These are phyloP conservation scores for Eupithecia vulgata DNA, from an alignment of 2,888 invertebrate genomes.

Conservation along the genomic window DNA sequence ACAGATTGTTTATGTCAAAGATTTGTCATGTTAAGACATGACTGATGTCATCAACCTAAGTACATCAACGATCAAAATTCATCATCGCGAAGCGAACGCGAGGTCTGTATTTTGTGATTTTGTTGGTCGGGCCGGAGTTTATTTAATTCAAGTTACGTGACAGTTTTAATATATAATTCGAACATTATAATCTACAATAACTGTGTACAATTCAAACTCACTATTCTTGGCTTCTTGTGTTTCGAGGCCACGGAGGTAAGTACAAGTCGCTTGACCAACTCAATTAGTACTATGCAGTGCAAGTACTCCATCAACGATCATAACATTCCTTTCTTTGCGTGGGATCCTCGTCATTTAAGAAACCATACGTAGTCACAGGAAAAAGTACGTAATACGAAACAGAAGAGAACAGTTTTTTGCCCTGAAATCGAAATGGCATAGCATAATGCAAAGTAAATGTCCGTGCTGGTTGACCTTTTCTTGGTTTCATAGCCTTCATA, in stretches of 20 bases:
- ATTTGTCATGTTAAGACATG: not conserved
- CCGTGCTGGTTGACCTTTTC: conserved; percentile 35
- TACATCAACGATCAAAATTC: conserved; percentile 2
- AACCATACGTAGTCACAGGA: not conserved
- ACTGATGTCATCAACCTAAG: conserved; percentile 18
- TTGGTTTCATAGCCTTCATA: conserved; percentile 38
- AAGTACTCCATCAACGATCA: conserved; percentile 52
- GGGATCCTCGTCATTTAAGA: conserved; percentile 62
- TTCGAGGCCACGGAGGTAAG: conserved; percentile 63
- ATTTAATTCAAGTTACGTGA: not conserved
- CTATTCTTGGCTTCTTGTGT: conserved; percentile 41
- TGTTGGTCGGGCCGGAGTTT: not conserved
- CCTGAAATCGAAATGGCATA: conserved; percentile 10
- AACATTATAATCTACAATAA: not conserved
- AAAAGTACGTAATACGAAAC: not conserved
- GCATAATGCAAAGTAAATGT: conserved; percentile 21
- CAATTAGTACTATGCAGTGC: conserved; percentile 45
- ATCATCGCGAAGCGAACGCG: conserved; percentile 12
- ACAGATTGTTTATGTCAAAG: not conserved
- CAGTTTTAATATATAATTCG: not conserved
- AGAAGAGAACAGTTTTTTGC: not conserved
- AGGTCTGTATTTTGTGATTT: conserved; percentile 1
- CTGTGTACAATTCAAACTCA: not conserved
- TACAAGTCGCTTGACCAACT: conserved; percentile 47
- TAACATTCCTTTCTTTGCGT: conserved; percentile 70